Evolutionary conservation across 53 echinoderm and acorn worm genomes (phyloP).

Genomic region (Paelopatides confundens): DNA sequence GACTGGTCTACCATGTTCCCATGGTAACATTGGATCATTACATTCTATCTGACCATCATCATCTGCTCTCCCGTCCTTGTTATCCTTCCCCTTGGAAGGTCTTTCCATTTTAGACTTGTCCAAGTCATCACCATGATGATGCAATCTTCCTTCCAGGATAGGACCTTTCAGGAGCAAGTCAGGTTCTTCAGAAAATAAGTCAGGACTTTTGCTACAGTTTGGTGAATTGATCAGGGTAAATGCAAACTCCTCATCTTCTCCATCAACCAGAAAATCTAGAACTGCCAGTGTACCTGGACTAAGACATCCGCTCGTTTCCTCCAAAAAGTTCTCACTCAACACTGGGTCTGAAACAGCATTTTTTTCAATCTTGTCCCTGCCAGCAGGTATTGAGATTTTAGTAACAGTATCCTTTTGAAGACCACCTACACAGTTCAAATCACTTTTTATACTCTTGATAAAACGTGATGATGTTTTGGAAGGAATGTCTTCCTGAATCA

Average conservation of each 20-base stretch:
- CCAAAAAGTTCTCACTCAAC: neutral
- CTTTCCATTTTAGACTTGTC: neutral
- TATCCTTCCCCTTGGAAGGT: neutral
- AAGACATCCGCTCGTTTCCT: constrained; percentile 48
- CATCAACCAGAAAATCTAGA: constrained; percentile 88
- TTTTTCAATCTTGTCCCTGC: neutral
- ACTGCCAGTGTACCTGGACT: constrained; percentile 91
- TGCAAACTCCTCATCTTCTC: constrained; percentile 45
- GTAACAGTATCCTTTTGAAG: neutral
- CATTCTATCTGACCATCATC: neutral
- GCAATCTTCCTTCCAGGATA: neutral
- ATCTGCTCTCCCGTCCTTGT: neutral
- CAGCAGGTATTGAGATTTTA: neutral
- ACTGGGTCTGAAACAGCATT: neutral
- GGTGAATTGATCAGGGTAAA: constrained; percentile 48
- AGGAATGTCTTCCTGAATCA: neutral
- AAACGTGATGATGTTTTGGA: neutral
- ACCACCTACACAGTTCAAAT: neutral
- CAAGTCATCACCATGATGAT: neutral
- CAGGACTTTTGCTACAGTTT: neutral
- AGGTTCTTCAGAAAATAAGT: constrained; percentile 30
- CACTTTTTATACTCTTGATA: neutral
- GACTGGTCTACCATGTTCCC: neutral
- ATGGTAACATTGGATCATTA: neutral
- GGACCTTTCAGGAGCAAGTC: neutral